Conservation (phyloP, 2,113 vertebrate species). For the Salvelinus namaycush region DNA sequence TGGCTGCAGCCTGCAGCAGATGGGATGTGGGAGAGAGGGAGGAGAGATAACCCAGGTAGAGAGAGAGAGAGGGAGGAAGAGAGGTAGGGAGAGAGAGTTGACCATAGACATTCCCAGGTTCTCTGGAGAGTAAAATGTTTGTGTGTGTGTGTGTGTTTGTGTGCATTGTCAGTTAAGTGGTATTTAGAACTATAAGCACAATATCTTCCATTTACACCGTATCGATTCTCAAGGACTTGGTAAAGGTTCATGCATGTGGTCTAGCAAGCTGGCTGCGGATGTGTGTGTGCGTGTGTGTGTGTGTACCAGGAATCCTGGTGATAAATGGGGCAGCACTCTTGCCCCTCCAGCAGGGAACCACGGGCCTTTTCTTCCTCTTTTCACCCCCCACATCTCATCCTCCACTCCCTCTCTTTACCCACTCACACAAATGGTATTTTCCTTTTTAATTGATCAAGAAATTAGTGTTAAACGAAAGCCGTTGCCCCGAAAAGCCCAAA, state of each 20-base stretch:
- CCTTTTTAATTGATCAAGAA: no score
- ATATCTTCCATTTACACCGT: neutral
- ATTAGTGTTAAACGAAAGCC: no score
- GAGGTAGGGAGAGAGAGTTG: neutral
- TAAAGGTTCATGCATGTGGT: neutral
- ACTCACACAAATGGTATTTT: no score
- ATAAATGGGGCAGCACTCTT: no score
- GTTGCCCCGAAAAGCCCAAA: no score
- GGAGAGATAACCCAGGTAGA: neutral
- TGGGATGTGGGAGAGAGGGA: constrained; percentile 26
- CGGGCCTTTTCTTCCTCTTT: no score
- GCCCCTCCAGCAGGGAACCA: no score
- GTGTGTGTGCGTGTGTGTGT: constrained; percentile 2
- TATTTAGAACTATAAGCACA: neutral
- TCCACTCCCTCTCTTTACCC: no score
- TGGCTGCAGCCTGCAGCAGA: constrained; percentile 34
- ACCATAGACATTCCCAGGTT: neutral
- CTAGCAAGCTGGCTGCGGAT: neutral
- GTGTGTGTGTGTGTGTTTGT: neutral
- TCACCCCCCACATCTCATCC: no score
- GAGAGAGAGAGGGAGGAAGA: neutral
- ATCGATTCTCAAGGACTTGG: neutral
- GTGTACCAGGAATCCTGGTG: neutral
- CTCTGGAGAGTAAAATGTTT: neutral
- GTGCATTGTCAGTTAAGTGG: neutral